Base-by-base conservation (phyloP, 2,797 vertebrate species). In the Astyanax mexicanus region DNA sequence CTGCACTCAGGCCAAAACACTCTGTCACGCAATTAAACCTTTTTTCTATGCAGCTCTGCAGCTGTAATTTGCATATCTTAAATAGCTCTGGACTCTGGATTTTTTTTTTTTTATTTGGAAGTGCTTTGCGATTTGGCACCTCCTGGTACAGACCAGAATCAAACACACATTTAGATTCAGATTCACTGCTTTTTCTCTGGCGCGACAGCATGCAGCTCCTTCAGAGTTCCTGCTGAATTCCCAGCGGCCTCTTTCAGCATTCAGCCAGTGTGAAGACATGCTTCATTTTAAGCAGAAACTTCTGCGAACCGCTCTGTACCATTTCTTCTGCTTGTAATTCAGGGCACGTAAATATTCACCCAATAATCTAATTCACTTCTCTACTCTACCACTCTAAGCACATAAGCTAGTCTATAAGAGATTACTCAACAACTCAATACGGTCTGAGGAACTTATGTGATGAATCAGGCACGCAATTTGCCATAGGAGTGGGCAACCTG, bases 11-110 rank as follows among this genome's bases (percentile, higher is more conserved):
- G 61, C 61, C 61, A 64, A 40, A 64, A 23, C 38, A 19, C 25
- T 27, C 61, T 38, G 55, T 37, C 55, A 40, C 21, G 37, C 61
- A 64, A 13, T 64, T 44, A 62, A 23, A 64, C 38, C n/a, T 13
- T 64, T n/a, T 44, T 12, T 61, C 58, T 21, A 19, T 38, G 58
- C 5, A 38, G 6, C 7, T 11, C n/a, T 25, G 3, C 58, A 12
- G 35, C 5, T 7, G 19, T 61, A n/a, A 12, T 38, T 21, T 37
- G 58, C 58, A 38, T 61, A 61, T 61, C 35, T 38, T 21, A 61
- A 61, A 38, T 13, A 38, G 37, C 58, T 5, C 32, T 9, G 19
- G 58, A 40, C 38, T 61, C 9, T n/a, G 58, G 10, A 10, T n/a
- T 25, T 32, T 2, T 32, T n/a, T n/a, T n/a, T n/a, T 17, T 37